phyloP scores from a whole-genome alignment of 2,888 invertebrate genomes.

The Acronicta aceris region DNA sequence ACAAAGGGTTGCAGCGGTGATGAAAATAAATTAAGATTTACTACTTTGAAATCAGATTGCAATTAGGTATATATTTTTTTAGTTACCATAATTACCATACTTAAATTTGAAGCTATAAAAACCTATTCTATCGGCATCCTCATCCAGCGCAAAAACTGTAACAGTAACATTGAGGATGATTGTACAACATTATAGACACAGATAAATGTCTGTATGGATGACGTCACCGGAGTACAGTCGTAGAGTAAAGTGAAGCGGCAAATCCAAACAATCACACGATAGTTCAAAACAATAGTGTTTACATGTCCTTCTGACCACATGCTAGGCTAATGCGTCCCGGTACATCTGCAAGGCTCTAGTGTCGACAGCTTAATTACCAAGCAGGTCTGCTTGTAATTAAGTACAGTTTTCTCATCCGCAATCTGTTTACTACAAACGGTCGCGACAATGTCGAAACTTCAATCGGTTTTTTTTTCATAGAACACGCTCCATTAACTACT shows the following conservation, averaged over 20 bases:
- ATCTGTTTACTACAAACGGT: conserved; percentile 38
- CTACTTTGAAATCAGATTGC: too few species aligned
- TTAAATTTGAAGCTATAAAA: too few species aligned
- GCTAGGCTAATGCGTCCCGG: conserved; percentile 46
- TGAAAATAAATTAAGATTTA: too few species aligned
- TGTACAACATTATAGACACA: conserved; percentile 32
- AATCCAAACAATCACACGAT: conserved; percentile 76
- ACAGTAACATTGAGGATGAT: conserved; percentile 41
- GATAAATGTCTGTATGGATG: conserved; percentile 40
- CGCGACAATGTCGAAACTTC: conserved; percentile 45
- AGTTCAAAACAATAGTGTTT: conserved; percentile 62
- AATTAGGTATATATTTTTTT: too few species aligned
- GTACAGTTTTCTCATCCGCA: conserved; percentile 59
- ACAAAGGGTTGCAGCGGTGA: too few species aligned
- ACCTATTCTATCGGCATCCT: conserved; percentile 31
- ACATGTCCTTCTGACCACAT: conserved; percentile 65
- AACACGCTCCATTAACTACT: conserved; percentile 6
- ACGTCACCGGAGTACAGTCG: conserved; percentile 54
- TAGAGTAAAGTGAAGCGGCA: conserved; percentile 57
- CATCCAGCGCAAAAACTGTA: conserved; percentile 33
- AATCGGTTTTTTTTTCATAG: conserved; percentile 18
- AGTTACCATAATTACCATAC: too few species aligned
- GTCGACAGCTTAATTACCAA: conserved; percentile 74
- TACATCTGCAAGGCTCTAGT: conserved; percentile 63
- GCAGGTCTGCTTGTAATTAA: conserved; percentile 60